These are phyloP conservation scores for Gymnothorax reevesii DNA, from an alignment of 2,797 vertebrate genomes.

Conservation along the genomic window DNA sequence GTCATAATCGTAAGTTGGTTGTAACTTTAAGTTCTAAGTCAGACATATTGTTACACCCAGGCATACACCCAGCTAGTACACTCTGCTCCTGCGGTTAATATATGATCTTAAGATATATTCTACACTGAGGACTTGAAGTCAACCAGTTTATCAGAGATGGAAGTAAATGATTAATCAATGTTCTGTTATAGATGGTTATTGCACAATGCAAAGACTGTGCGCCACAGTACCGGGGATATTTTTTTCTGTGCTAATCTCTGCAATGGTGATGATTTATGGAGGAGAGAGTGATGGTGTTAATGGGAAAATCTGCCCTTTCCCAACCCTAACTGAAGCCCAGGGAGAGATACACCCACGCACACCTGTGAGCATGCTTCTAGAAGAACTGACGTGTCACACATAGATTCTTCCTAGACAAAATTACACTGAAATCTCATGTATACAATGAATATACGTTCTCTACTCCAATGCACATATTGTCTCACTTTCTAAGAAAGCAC, in stretches of 20 bases:
- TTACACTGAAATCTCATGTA: neutral
- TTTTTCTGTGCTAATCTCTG: neutral
- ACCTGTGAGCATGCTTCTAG: neutral
- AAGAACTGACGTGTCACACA: neutral
- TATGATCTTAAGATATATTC: neutral
- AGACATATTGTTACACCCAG: too few relatives aligned
- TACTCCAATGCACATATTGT: neutral
- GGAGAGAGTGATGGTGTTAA: neutral
- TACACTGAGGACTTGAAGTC: neutral
- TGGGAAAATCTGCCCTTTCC: conserved; percentile 1
- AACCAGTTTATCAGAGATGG: neutral
- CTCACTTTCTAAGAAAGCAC: conserved; percentile 30
- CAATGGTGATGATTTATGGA: neutral
- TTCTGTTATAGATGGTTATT: neutral
- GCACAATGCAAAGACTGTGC: neutral
- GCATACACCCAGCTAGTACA: too few relatives aligned
- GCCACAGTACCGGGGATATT: neutral
- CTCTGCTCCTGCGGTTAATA: too few relatives aligned
- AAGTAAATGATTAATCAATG: neutral
- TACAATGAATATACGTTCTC: conserved; percentile 12
- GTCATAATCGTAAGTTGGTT: too few relatives aligned
- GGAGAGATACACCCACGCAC: neutral
- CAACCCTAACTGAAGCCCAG: neutral
- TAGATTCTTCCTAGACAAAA: conserved; percentile 33
- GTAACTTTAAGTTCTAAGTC: too few relatives aligned